phyloP scores from a whole-genome alignment of 2,113 vertebrate genomes.

The Psettodes erumei region DNA sequence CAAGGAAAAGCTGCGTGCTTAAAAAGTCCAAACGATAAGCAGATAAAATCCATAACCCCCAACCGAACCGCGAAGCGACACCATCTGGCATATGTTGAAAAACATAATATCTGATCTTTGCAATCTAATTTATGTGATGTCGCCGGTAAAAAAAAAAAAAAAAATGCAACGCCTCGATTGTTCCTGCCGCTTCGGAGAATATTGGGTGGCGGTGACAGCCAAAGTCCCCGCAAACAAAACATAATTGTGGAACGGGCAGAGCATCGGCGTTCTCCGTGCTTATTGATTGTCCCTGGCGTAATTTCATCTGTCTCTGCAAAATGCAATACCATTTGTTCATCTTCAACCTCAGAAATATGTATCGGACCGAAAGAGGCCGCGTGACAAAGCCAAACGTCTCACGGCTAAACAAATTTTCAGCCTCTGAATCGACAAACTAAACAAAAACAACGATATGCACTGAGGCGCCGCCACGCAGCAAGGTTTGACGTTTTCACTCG shows the following conservation, averaged over 20 bases:
- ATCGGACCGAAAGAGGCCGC: conserved; percentile 60
- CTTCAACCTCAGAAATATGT: conserved; percentile 68
- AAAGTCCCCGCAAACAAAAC: conserved; percentile 75
- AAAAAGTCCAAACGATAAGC: conserved; percentile 72
- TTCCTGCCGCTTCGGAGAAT: conserved; percentile 84
- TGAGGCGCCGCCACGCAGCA: conserved; percentile 13
- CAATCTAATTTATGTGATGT: conserved; percentile 78
- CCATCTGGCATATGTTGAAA: conserved; percentile 88
- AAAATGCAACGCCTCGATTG: conserved; percentile 83
- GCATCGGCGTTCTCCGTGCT: conserved; percentile 72
- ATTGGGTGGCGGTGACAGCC: conserved; percentile 83
- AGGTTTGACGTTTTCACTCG: background rate
- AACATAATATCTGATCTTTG: conserved; percentile 84
- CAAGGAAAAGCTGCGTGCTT: conserved; percentile 65
- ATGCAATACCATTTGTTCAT: conserved; percentile 73
- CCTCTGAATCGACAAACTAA: conserved; percentile 18
- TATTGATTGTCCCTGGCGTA: conserved; percentile 80
- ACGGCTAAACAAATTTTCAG: conserved; percentile 22
- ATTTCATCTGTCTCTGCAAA: conserved; percentile 76
- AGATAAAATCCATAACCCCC: conserved; percentile 75
- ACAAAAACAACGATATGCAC: conserved; percentile 12
- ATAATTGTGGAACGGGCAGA: conserved; percentile 75
- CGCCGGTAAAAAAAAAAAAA: conserved; percentile 72
- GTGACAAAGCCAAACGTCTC: no score
- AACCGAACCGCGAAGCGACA: conserved; percentile 79